phyloP scores from a whole-genome alignment of 2,113 vertebrate species.

The Emydura subglobosa region DNA sequence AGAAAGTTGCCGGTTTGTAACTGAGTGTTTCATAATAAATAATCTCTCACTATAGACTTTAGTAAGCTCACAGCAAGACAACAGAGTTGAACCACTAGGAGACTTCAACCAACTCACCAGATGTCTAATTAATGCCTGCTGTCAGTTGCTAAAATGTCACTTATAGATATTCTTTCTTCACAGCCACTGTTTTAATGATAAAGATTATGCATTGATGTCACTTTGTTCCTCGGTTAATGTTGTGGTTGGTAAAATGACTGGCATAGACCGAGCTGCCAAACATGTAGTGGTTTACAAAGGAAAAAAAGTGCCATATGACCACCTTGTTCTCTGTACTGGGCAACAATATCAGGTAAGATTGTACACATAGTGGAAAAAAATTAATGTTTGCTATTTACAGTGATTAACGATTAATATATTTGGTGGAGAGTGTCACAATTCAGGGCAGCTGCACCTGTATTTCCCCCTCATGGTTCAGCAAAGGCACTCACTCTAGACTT shows the following conservation, averaged over 20 bases:
- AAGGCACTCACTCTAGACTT: not conserved
- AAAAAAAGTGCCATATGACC: constrained; percentile 85
- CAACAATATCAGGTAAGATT: constrained; percentile 90
- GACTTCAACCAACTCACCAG: constrained; percentile 65
- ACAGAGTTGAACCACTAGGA: constrained; percentile 47
- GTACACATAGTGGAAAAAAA: fast-evolving
- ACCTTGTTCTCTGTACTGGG: constrained; percentile 91
- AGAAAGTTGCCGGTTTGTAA: constrained; percentile 67
- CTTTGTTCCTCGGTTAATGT: constrained; percentile 85
- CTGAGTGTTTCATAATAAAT: constrained; percentile 57
- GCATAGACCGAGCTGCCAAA: constrained; percentile 88
- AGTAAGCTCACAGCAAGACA: constrained; percentile 59
- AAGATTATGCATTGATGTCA: constrained; percentile 86
- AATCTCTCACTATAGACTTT: constrained; percentile 18
- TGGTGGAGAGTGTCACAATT: not conserved
- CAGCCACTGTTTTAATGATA: constrained; percentile 90
- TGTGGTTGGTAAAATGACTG: constrained; percentile 89
- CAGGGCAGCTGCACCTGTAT: not conserved
- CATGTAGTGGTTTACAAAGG: constrained; percentile 81
- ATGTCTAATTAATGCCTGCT: constrained; percentile 81
- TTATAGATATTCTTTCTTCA: constrained; percentile 73
- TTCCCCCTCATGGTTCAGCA: not conserved
- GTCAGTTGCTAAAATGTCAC: constrained; percentile 80
- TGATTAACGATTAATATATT: not conserved
- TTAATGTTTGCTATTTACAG: not conserved